Conservation (phyloP, 2,797 vertebrate species). For the Anabacerthia variegaticeps region DNA sequence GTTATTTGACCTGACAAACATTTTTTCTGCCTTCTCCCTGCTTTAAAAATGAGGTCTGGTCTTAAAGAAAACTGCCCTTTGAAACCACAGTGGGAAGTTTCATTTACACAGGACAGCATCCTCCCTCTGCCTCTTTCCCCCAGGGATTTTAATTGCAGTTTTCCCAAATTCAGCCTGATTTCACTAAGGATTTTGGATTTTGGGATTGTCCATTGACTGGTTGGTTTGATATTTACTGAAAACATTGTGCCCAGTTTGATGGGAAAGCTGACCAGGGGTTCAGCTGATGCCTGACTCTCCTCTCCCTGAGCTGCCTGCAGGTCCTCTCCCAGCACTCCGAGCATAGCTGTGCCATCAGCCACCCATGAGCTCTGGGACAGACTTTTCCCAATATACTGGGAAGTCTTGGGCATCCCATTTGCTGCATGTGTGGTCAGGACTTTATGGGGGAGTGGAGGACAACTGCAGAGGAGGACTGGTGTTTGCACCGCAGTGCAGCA, state of each 20-base stretch:
- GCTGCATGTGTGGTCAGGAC: neutral
- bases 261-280: neutral
- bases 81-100: neutral
- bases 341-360: rapidly evolving
- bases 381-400: neutral
- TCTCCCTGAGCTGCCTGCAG: rapidly evolving
- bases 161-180: neutral
- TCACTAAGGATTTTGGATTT: neutral
- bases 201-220: neutral
- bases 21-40: neutral
- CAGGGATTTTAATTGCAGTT: neutral
- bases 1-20: neutral
- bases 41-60: neutral
- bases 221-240: neutral
- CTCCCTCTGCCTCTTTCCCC: neutral
- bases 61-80: neutral
- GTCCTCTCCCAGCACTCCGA: neutral
- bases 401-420: neutral
- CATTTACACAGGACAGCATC: neutral
- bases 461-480: neutral
- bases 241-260: neutral
- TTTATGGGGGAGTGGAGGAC: neutral
- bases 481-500: neutral
- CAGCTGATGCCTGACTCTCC: neutral
- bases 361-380: neutral